Base-by-base conservation (phyloP, 2,113 vertebrate species). In the Lamprotornis superbus region DNA sequence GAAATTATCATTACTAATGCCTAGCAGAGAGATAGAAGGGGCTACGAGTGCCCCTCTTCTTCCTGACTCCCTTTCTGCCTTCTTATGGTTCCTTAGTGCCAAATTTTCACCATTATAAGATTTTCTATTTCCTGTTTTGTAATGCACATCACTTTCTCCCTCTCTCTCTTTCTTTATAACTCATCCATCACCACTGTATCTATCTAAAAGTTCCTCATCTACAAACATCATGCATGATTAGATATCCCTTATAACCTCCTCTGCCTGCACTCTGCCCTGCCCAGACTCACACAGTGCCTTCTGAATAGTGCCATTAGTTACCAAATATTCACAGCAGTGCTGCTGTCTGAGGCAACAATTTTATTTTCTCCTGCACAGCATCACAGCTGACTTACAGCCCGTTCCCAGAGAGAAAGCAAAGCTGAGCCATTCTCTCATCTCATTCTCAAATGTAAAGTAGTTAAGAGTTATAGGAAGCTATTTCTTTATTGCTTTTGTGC, bases 331-430 rank as follows among this genome's bases (percentile, higher is more conserved):
- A 73, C 87, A 95, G 87, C 81, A 83, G 69, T 53, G 57, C 39
- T 93, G 64, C 68, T 60, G 47, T 89, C 89, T 42, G 65, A 95
- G 87, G 93, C 78, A 94, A 89, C 63, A 52, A 56, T 89, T 86
- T 55, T 69, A 71, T 89, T 94, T 95, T 57, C 77, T 76, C 50
- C 87, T 69, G 53, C 84, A 61, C 84, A 95, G 83, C 74, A 73
- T 68, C 57, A 2, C 49, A 40, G 77, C 52, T 84, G 87, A 84
- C 93, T 95, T 92, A 61, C 67, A 89, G 70, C 31, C 50, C 37
- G 91, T 87, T 75, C 91, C 60, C 83, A 83, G 70, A 61, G 65
- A 67, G 84, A 85, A 53, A 55, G 65, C 65, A 93, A 91, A 89
- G 27, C 8, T 7, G 46, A 86, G 50, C 61, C 53, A 31, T 91